These are phyloP conservation scores for Ceyx melanurus DNA, from an alignment of 2,113 vertebrate species.

Conservation along the genomic window DNA sequence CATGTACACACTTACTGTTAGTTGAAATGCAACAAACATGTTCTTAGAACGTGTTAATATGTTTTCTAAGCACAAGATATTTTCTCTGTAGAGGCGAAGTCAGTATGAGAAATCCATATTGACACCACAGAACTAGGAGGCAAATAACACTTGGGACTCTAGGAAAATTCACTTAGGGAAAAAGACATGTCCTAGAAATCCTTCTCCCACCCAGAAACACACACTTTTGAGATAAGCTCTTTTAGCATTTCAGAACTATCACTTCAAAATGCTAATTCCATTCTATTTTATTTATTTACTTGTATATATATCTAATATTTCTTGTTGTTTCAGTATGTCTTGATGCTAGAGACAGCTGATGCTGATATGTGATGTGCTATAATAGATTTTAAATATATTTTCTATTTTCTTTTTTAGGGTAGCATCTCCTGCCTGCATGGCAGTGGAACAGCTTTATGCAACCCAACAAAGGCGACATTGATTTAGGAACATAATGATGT, in stretches of 20 bases:
- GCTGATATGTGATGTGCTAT: not conserved
- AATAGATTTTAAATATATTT: not conserved
- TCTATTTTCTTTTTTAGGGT: not conserved
- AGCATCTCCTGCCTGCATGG: not conserved
- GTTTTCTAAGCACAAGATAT: conserved; percentile 7
- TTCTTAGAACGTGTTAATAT: not conserved
- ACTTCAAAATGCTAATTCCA: not conserved
- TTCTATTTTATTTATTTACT: not conserved
- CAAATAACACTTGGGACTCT: conserved; percentile 26
- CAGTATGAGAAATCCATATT: conserved; percentile 28
- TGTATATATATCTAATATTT: not conserved
- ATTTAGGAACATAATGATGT: conserved; percentile 11
- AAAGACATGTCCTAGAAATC: conserved; percentile 46
- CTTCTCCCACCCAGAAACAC: conserved; percentile 1
- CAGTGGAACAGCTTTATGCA: not conserved
- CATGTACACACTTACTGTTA: not conserved
- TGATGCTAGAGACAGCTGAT: not conserved
- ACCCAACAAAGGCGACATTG: conserved; percentile 4
- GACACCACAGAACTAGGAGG: conserved; percentile 54
- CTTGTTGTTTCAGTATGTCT: not conserved
- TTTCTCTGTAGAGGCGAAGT: not conserved
- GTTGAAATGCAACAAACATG: not conserved
- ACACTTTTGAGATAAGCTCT: not conserved
- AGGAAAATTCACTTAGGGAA: conserved; percentile 45
- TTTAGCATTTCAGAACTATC: conserved; percentile 3